Conservation (phyloP, 2,113 vertebrate species). For the Trogon surrucura region DNA sequence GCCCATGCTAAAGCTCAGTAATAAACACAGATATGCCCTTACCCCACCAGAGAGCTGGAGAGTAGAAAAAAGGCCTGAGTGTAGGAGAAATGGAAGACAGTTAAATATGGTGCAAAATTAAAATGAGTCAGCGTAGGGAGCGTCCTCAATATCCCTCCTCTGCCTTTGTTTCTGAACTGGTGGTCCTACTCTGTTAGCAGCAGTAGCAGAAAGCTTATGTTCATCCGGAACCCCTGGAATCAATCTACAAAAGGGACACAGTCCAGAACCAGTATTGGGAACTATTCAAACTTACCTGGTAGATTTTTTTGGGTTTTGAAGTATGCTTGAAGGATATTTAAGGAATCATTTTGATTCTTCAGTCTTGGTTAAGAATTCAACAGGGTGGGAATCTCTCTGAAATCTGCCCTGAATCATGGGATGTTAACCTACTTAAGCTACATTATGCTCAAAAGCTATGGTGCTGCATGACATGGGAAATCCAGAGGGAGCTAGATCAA, state of each 20-base stretch:
- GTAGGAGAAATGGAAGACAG: not conserved
- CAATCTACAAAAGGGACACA: not conserved
- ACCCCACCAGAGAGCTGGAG: not conserved
- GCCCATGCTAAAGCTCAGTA: not conserved
- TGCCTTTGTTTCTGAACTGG: not conserved
- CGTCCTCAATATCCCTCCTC: accelerated
- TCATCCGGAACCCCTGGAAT: not conserved
- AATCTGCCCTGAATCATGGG: not conserved
- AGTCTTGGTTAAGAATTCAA: not conserved
- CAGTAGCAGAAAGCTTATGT: not conserved
- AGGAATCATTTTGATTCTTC: not conserved
- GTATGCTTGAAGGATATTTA: not conserved
- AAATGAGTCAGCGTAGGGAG: not conserved
- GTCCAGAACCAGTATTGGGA: not conserved
- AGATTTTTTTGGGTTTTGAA: accelerated
- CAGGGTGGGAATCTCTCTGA: not conserved
- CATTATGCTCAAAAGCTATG: constrained; percentile 44
- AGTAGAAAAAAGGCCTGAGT: not conserved
- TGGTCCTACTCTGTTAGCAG: not conserved
- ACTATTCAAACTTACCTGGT: not conserved
- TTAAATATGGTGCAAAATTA: not conserved
- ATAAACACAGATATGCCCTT: not conserved
- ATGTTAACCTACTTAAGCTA: constrained; percentile 53
- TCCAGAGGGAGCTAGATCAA: constrained; percentile 60
- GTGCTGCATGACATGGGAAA: constrained; percentile 28